Conservation (phyloP, 2,797 vertebrate species). For the Chrysocyon brachyurus region DNA sequence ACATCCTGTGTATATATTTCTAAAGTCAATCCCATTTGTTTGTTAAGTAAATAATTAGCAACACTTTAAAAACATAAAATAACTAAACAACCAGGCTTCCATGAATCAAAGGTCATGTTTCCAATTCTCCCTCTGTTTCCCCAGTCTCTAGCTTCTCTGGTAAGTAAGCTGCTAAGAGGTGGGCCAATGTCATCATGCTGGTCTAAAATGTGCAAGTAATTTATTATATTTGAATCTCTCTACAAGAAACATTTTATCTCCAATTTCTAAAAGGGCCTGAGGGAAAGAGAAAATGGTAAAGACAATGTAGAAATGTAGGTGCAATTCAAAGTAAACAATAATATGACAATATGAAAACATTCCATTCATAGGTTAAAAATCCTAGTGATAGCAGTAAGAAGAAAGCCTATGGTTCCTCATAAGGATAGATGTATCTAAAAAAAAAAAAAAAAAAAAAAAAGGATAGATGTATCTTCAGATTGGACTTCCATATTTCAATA, state of each 20-base stretch:
- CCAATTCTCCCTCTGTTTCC: not conserved
- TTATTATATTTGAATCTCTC: not conserved
- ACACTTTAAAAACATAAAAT: constrained; percentile 2
- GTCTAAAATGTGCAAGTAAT: not conserved
- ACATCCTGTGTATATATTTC: not conserved
- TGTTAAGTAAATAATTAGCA: constrained; percentile 32
- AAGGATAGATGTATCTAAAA: not conserved
- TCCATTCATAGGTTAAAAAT: not conserved
- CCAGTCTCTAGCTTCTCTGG: not conserved
- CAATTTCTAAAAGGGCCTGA: not conserved
- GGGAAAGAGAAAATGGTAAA: not conserved
- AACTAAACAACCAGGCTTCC: not conserved
- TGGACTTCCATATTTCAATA: not conserved
- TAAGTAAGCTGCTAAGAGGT: not conserved
- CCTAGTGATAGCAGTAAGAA: not conserved
- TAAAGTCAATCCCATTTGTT: not conserved
- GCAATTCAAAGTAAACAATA: not conserved
- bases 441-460: not conserved
- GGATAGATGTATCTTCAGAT: not conserved
- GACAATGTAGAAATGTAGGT: not conserved
- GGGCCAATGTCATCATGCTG: not conserved
- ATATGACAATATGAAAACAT: not conserved
- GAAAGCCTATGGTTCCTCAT: not conserved
- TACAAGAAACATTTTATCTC: not conserved
- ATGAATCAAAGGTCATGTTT: not conserved